A percentile compares a stretch with the other conserved stretches of the same genome.
Evolutionary conservation across 2,113 vertebrate species (phyloP).

Genomic region (Ceyx margarethae): DNA sequence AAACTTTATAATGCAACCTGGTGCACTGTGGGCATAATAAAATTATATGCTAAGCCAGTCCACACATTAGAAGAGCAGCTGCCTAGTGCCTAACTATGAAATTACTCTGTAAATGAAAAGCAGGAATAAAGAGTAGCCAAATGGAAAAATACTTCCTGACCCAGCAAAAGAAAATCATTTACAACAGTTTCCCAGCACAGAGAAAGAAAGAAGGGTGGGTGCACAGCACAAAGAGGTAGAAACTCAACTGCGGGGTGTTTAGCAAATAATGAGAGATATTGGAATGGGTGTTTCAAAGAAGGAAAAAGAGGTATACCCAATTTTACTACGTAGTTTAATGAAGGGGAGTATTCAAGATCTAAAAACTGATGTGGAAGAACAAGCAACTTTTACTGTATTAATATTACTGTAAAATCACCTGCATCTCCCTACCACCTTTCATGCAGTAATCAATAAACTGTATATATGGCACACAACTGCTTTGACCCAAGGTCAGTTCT

Average conservation of each 20-base stretch:
- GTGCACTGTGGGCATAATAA: conserved; percentile 57
- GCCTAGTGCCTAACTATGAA: conserved; percentile 52
- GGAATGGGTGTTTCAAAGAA: neutral
- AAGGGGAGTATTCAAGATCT: neutral
- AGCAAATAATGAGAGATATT: neutral
- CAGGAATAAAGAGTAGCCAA: conserved; percentile 64
- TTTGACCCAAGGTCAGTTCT: neutral
- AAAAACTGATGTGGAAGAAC: neutral
- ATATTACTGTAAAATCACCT: neutral
- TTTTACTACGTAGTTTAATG: neutral
- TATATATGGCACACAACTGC: neutral
- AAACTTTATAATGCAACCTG: conserved; percentile 65
- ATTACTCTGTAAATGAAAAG: conserved; percentile 62
- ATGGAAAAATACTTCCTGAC: conserved; percentile 62
- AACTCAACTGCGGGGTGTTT: neutral
- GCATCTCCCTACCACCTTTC: neutral
- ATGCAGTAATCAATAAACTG: neutral
- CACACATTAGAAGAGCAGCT: conserved; percentile 66
- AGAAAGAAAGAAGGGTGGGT: neutral
- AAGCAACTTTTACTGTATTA: neutral
- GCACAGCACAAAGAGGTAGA: neutral
- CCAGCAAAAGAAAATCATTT: conserved; percentile 49
- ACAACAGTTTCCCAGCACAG: conserved; percentile 3
- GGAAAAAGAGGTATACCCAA: neutral
- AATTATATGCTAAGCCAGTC: conserved; percentile 62